Evolutionary conservation across 2,797 vertebrate genomes (phyloP), one percentile per base, ranked within the genome.

Genomic region (Phalloptychus januarius): DNA sequence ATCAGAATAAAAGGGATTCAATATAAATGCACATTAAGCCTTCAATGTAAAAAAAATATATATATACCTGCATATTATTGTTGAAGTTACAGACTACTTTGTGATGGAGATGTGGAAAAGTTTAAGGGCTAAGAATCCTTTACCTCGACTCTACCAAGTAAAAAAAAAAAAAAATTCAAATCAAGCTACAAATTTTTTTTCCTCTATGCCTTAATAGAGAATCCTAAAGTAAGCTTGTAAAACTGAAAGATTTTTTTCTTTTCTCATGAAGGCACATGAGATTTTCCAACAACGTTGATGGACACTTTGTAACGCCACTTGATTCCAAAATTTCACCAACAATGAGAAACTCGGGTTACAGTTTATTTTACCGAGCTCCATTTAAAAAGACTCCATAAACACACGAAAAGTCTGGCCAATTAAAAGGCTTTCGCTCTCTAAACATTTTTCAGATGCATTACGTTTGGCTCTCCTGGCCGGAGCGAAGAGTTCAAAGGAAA

Each of bases 401-500:
- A 63, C 33, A 63, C 6, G 0, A 36, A 63, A 63, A 63, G 61
- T 18, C 28, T 33, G 58, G 13, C 10, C 33, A 40, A 36, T 28
- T 33, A 74, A 31, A 81, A 7, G 28, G 72, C 25, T 45, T 77
- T 75, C 42, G 45, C 36, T 56, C 50, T 48, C 42, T 67, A 45
- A 80, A 84, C 45, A 20, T 67, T 81, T 79, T 74, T 71, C 81
- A 87, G 75, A 87, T 88, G 87, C 65, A 67, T 72, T 36, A 36
- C 45, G 52, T 83, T 80, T 85, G 82, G 72, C 79, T 72, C 0
- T 38, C 73, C 44, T 63, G 72, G 56, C 52, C n/a, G n/a, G 50
- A 52, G 54, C 38, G 13, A 63, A 56, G n/a, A 73, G 52, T 56
- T 78, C 31, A 44, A 31, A 45, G 50, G 42, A 72, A 74, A 72